Evolutionary conservation across 37 sponge, comb jelly and placozoan species (phyloP), one percentile per base, ranked within the genome.

Genomic region (Theonella swinhoei): DNA sequence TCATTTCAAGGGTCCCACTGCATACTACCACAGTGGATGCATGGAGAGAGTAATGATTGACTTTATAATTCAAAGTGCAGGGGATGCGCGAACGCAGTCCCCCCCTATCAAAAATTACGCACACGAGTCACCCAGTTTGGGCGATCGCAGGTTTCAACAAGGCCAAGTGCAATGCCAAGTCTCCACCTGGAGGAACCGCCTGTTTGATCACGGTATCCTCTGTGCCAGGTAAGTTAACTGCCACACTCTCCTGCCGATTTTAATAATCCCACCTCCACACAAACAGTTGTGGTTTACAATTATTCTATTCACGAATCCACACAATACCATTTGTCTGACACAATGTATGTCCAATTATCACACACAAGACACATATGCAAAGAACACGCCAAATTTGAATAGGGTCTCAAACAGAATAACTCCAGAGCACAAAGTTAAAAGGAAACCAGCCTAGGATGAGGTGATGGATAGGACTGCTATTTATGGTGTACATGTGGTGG

Each of bases 11-110:
- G n/a, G n/a, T n/a, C n/a, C n/a, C n/a, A n/a, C n/a, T n/a, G n/a
- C n/a, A n/a, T n/a, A n/a, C n/a, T n/a, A n/a, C n/a, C n/a, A n/a
- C n/a, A n/a, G n/a, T n/a, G n/a, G n/a, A n/a, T n/a, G n/a, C n/a
- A n/a, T n/a, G n/a, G n/a, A n/a, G n/a, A n/a, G n/a, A n/a, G n/a
- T n/a, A n/a, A n/a, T 47, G 54, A 17, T 47, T 47, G 54, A 47
- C 54, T 47, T 47, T 47, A 17, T 7, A 17, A 17, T 14, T 17
- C 14, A 47, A 47, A 47, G 14, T 47, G 54, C 54, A 14, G 89
- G 96, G 94, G 84, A 83, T 81, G 96, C 96, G 94, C 96, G 94
- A 90, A 96, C 96, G 94, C 96, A 93, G 86, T 86, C 92, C 94
- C 94, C 94, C 96, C 68, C 96, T 93, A 85, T 64, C 96, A 96